Percentiles rank a stretch among this genome's conserved stretches.
These are phyloP conservation scores for Polydrusus pterygomalis DNA, from an alignment of 2,888 invertebrate species.

Conservation along the genomic window DNA sequence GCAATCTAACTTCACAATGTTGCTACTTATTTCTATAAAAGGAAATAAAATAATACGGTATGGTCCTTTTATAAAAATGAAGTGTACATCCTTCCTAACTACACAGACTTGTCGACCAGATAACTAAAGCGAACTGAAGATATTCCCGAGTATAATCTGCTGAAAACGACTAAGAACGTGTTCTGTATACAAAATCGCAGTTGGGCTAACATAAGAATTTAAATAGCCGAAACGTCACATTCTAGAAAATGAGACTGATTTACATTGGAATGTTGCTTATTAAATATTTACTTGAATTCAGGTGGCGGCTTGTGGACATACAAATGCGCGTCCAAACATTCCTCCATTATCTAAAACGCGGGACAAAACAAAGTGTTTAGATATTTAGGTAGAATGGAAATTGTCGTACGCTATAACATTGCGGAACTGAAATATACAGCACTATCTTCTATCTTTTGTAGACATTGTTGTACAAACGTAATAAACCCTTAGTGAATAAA, in stretches of 20 bases:
- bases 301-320: conserved; percentile 55
- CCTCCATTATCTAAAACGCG: conserved; percentile 55
- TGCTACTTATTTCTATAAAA: conserved; percentile 14
- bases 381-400: conserved; percentile 50
- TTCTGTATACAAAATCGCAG: conserved; percentile 67
- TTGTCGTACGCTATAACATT: conserved; percentile 34
- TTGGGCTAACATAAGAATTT: conserved; percentile 68
- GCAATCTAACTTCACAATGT: not conserved
- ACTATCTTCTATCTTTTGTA: conserved; percentile 39
- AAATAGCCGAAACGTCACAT: conserved; percentile 70
- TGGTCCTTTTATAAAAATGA: conserved; percentile 41
- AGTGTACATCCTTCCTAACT: conserved; percentile 47
- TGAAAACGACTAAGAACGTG: conserved; percentile 70
- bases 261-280: conserved; percentile 71
- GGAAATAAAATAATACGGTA: conserved; percentile 32
- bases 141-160: conserved; percentile 70
- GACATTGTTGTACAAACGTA: conserved; percentile 36
- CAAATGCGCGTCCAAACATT: conserved; percentile 52
- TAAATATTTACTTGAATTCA: conserved; percentile 68
- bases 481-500: conserved; percentile 38
- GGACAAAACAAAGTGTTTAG: conserved; percentile 54
- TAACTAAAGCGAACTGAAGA: conserved; percentile 71
- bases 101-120: conserved; percentile 67
- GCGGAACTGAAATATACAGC: conserved; percentile 38
- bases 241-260: conserved; percentile 67